Evolutionary conservation across 2,797 vertebrate species (phyloP), one percentile per base, ranked within the genome.

Genomic region (Arctocebus calabarensis): DNA sequence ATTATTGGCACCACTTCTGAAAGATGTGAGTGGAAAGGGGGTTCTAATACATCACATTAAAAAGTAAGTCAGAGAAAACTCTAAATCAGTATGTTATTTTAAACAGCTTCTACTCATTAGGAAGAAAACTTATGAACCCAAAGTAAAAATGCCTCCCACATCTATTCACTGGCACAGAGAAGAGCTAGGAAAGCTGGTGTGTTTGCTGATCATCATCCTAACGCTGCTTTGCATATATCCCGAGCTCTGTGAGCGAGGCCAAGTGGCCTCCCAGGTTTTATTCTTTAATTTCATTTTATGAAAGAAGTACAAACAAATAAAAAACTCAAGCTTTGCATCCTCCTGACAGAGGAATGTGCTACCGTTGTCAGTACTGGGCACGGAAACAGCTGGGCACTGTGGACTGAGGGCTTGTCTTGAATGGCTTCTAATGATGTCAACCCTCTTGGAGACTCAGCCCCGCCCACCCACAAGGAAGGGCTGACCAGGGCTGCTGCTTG

Each of bases 1-100:
- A 40, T 95, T 97, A 97, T 95, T 97, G 95, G 91, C 96, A 96
- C 81, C 81, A 95, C 94, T 97, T 96, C 95, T 96, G 95, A 97
- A 97, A 95, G 93, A 95, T 94, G 64, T 87, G 84, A 95, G 86
- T 88, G n/a, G 73, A 96, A 97, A 89, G 64, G 84, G 43, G 89
- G 91, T 96, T 91, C 91, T 95, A 93, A 93, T 94, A 81, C 66
- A 94, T 95, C 97, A 95, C 57, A 32, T 96, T 93, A 96, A 94
- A 96, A 96, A 95, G 83, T 74, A 95, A 97, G 88, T 92, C 90
- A 91, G 84, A 88, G 84, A 81, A 96, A 96, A 95, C 81, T 81
- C 75, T 95, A 95, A 95, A 91, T 97, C 89, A 94, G 79, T 52
- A 77, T 7, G 55, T 94, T 93, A 92, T 90, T 97, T 95, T 95